Percentiles rank a stretch among this genome's conserved stretches.
These are phyloP conservation scores for Augochlora pura DNA, from an alignment of 1,140 invertebrate genomes.

Conservation along the genomic window DNA sequence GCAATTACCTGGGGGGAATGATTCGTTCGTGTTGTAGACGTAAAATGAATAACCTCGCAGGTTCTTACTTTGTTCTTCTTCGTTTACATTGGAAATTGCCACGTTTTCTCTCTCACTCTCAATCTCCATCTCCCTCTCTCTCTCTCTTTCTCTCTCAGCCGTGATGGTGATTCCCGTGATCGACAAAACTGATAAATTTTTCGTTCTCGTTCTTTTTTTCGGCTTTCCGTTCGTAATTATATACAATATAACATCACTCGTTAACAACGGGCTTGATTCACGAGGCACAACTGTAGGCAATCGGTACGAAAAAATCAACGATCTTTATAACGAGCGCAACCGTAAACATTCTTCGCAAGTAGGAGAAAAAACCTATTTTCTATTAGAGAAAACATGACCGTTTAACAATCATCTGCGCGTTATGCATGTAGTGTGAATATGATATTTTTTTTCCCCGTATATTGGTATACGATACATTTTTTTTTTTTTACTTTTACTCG, in stretches of 20 bases:
- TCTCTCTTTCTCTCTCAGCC: too few relatives aligned
- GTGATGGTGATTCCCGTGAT: not conserved
- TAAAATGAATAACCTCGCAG: not conserved
- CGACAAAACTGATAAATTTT: constrained; percentile 8
- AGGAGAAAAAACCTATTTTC: constrained; percentile 35
- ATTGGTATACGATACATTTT: constrained; percentile 21
- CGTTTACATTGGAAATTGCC: not conserved
- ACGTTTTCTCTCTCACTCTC: too few relatives aligned
- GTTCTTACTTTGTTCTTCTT: not conserved
- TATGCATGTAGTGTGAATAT: constrained; percentile 44
- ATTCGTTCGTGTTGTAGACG: not conserved
- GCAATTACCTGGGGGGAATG: constrained; percentile 2
- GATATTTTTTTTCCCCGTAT: constrained; percentile 29
- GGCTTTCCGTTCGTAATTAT: not conserved
- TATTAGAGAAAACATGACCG: constrained; percentile 57
- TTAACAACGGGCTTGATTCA: constrained; percentile 35
- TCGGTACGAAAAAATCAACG: constrained; percentile 43
- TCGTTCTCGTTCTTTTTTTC: too few relatives aligned
- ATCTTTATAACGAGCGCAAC: constrained; percentile 37
- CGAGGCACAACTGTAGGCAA: constrained; percentile 50
- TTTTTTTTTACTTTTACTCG: not conserved
- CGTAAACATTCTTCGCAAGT: constrained; percentile 23
- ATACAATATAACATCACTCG: constrained; percentile 32
- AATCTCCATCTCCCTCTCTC: too few relatives aligned
- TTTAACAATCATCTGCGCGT: constrained; percentile 53